A percentile compares a stretch with the other conserved stretches of the same genome.
phyloP scores from a whole-genome alignment of 1,140 invertebrate genomes.

The Zaprionus tsacasi region DNA sequence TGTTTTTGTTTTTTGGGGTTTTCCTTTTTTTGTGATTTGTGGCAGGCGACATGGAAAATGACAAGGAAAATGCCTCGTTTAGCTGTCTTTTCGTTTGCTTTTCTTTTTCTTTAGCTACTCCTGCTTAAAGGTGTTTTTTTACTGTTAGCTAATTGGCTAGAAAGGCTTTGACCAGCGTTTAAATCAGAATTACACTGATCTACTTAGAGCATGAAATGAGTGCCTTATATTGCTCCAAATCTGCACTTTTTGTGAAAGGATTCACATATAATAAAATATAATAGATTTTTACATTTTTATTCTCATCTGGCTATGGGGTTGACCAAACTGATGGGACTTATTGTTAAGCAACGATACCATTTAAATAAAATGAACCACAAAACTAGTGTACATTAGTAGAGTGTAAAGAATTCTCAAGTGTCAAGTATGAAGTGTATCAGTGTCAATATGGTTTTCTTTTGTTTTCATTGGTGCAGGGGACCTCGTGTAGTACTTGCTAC shows the following conservation, averaged over 20 bases:
- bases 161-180: neutral
- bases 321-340: no score
- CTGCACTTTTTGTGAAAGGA: neutral
- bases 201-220: neutral
- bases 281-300: no score
- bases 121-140: constrained; percentile 31
- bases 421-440: no score
- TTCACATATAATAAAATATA: no score
- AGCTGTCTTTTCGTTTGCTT: constrained; percentile 26
- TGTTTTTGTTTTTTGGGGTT: constrained; percentile 25
- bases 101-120: constrained; percentile 10
- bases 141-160: neutral
- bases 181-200: neutral
- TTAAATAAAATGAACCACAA: no score
- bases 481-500: neutral
- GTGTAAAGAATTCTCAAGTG: no score
- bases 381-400: no score
- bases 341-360: no score
- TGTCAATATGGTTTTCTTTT: no score
- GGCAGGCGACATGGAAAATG: constrained; percentile 74
- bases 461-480: no score
- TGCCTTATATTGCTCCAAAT: neutral
- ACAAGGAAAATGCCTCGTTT: constrained; percentile 54
- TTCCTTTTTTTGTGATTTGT: constrained; percentile 69
- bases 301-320: no score